These are phyloP conservation scores for Chondrilla cf. caribensis DNA, from an alignment of 37 sponge, comb jelly and placozoan species.

Conservation along the genomic window DNA sequence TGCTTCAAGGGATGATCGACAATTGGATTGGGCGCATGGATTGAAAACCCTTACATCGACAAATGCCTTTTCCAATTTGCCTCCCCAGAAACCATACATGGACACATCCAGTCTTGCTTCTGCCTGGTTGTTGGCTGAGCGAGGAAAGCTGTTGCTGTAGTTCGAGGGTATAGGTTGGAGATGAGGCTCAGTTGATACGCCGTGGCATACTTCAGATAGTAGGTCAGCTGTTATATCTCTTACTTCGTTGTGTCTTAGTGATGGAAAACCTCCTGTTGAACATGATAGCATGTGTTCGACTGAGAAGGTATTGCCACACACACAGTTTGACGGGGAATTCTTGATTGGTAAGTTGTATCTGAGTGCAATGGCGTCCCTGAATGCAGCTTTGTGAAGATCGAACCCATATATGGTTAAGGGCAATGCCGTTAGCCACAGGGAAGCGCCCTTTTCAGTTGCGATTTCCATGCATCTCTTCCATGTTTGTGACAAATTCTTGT, in stretches of 20 bases:
- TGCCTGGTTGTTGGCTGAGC: not conserved
- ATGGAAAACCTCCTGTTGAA: not conserved
- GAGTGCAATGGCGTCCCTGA: not conserved
- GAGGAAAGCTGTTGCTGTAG: not conserved
- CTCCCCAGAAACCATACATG: not conserved
- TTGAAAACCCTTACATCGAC: conserved; percentile 5
- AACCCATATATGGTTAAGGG: not conserved
- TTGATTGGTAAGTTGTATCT: not conserved
- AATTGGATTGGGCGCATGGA: not conserved
- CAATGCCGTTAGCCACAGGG: not conserved
- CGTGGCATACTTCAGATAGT: not conserved
- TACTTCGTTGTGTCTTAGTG: not conserved
- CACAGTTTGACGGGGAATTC: not conserved
- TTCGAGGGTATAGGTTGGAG: not conserved
- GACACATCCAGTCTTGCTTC: not conserved
- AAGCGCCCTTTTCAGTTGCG: not conserved
- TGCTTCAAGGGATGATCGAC: not conserved
- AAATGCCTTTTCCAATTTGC: not conserved
- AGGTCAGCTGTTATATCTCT: not conserved
- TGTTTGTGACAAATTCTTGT: not conserved
- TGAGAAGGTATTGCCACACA: not conserved
- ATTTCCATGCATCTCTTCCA: not conserved
- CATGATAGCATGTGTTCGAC: not conserved
- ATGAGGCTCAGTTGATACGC: not conserved
- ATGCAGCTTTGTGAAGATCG: not conserved